Conservation (phyloP, 2,888 invertebrate genomes). For the Gymnoscelis rufifasciata region DNA sequence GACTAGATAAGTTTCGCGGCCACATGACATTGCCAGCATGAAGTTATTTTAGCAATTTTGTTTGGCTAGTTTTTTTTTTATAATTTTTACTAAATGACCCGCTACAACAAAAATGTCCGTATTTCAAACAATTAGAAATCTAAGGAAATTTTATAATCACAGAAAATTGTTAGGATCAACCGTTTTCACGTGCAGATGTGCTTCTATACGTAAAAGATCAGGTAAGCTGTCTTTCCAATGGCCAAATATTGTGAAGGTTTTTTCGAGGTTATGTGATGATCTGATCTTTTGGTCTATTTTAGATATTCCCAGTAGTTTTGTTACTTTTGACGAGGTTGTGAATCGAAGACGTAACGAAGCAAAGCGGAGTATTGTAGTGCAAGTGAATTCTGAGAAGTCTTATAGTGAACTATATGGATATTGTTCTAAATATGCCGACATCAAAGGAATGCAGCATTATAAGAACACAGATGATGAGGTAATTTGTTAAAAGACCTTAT, state of each 20-base stretch:
- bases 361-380: constrained; percentile 84
- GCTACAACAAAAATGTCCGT: constrained; percentile 56
- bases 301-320: constrained; percentile 55
- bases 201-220: constrained; percentile 50
- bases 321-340: constrained; percentile 79
- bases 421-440: constrained; percentile 82
- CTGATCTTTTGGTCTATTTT: constrained; percentile 30
- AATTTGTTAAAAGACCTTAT: too few species aligned
- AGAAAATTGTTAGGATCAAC: constrained; percentile 46
- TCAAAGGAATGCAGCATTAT: constrained; percentile 84
- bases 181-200: constrained; percentile 46
- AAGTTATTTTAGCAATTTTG: too few species aligned
- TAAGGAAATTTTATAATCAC: constrained; percentile 48
- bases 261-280: constrained; percentile 57
- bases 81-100: too few species aligned
- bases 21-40: too few species aligned
- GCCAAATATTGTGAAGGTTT: constrained; percentile 31
- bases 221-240: constrained; percentile 38
- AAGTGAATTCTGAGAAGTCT: constrained; percentile 85
- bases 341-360: constrained; percentile 82
- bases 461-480: constrained; percentile 68
- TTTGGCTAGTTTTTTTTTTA: too few species aligned
- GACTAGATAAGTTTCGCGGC: too few species aligned
- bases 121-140: constrained; percentile 55
- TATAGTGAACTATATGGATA: constrained; percentile 83